Conservation (phyloP, 2,797 vertebrate species). For the Sciaenops ocellatus region DNA sequence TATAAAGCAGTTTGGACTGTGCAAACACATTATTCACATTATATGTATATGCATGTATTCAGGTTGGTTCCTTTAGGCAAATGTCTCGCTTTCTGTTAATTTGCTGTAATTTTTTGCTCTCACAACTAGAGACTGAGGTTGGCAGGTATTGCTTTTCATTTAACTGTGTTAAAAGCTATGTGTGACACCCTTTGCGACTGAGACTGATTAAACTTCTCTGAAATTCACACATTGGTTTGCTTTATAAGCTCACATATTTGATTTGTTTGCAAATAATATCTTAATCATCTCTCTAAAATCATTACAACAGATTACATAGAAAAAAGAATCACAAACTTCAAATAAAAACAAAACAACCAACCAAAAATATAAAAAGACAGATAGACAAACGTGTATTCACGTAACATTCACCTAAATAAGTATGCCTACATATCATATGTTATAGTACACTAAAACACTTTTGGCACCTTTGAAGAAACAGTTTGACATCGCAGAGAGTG, state of each 20-base stretch:
- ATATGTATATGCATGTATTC: neutral
- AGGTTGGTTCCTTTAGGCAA: neutral
- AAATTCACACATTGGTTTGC: neutral
- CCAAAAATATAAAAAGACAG: neutral
- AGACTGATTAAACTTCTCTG: conserved; percentile 26
- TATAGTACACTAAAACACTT: too few species aligned
- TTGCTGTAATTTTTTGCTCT: conserved; percentile 14
- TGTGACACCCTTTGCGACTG: conserved; percentile 7
- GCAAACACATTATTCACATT: neutral
- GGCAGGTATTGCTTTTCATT: conserved; percentile 41
- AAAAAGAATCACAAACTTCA: neutral
- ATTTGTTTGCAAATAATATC: conserved; percentile 21
- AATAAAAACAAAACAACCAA: neutral
- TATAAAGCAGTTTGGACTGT: neutral
- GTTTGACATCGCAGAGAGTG: too few species aligned
- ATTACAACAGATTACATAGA: conserved; percentile 9
- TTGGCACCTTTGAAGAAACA: too few species aligned
- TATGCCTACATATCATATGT: neutral
- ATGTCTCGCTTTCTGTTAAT: conserved; percentile 18
- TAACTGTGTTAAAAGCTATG: conserved; percentile 16
- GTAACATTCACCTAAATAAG: neutral
- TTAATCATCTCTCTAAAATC: neutral
- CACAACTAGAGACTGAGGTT: conserved; percentile 2
- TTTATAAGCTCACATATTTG: conserved; percentile 3
- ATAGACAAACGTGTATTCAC: neutral